phyloP scores from a whole-genome alignment of 2,113 vertebrate species.

The Vulpes lagopus region DNA sequence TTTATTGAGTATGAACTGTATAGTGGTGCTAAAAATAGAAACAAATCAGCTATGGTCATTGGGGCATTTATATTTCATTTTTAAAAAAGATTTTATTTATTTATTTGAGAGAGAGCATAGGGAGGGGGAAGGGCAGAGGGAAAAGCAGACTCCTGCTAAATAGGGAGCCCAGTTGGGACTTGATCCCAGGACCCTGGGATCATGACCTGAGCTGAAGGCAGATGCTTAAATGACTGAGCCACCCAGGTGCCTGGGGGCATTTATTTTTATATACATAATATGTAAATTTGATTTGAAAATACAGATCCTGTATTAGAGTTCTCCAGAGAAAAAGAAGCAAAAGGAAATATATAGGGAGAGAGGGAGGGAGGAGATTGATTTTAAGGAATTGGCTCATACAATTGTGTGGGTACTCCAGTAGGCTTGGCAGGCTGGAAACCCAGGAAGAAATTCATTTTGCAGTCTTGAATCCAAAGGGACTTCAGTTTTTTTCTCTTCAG shows the following conservation, averaged over 20 bases:
- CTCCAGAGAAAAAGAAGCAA: not conserved
- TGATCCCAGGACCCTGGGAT: too few species aligned
- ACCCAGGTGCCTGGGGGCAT: not conserved
- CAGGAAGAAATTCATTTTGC: not conserved
- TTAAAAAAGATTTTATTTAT: too few species aligned
- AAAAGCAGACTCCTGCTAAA: too few species aligned
- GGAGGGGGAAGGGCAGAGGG: too few species aligned
- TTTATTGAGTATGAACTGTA: not conserved
- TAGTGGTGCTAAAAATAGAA: not conserved
- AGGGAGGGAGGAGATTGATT: not conserved
- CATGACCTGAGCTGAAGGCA: too few species aligned
- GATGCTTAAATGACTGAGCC: too few species aligned
- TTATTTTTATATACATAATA: conserved; percentile 25
- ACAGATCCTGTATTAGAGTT: not conserved
- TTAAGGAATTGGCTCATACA: not conserved
- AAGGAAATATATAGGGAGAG: not conserved
- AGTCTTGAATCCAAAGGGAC: not conserved
- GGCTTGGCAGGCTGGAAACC: not conserved
- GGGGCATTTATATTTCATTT: not conserved
- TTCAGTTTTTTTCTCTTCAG: not conserved
- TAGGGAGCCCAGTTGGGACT: too few species aligned
- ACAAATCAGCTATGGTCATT: not conserved
- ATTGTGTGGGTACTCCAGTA: not conserved
- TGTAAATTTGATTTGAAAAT: conserved; percentile 55
- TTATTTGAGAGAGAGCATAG: too few species aligned